A percentile compares a stretch with the other conserved stretches of the same genome.
These are phyloP conservation scores for Eretmochelys imbricata DNA, from an alignment of 2,113 vertebrate genomes.

Conservation along the genomic window DNA sequence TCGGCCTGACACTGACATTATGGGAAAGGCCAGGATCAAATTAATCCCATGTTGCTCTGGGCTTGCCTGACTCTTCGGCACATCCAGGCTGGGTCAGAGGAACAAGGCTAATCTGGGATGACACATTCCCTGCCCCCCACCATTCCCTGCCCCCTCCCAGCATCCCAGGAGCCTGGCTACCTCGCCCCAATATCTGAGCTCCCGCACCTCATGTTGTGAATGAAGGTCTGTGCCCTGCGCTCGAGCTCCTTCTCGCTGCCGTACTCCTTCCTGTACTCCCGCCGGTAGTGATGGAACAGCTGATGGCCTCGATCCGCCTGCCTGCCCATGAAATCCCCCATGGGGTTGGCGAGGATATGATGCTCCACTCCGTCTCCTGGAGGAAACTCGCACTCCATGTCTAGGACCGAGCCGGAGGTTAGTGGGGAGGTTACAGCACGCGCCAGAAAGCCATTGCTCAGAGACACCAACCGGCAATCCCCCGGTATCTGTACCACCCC, in stretches of 20 bases:
- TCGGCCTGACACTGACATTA: not conserved
- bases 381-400: not conserved
- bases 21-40: not conserved
- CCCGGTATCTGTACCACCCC: not conserved
- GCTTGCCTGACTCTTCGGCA: not conserved
- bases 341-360: conserved; percentile 77
- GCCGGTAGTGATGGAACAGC: conserved; percentile 74
- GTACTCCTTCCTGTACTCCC: conserved; percentile 71
- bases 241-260: not conserved
- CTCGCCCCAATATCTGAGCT: not conserved
- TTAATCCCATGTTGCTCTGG: not conserved
- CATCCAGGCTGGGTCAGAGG: not conserved
- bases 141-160: not conserved
- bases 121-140: not conserved
- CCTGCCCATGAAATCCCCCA: conserved; percentile 76
- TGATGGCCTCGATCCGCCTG: conserved; percentile 55
- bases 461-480: not conserved
- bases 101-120: not conserved
- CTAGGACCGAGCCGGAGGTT: not conserved
- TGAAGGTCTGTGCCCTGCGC: not conserved
- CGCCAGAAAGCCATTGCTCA: not conserved
- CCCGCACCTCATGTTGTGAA: not conserved
- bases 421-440: not conserved
- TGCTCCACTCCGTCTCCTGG: conserved; percentile 53
- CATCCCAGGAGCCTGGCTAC: not conserved